Conservation (phyloP, 2,113 vertebrate genomes). For the Passerina amoena region DNA sequence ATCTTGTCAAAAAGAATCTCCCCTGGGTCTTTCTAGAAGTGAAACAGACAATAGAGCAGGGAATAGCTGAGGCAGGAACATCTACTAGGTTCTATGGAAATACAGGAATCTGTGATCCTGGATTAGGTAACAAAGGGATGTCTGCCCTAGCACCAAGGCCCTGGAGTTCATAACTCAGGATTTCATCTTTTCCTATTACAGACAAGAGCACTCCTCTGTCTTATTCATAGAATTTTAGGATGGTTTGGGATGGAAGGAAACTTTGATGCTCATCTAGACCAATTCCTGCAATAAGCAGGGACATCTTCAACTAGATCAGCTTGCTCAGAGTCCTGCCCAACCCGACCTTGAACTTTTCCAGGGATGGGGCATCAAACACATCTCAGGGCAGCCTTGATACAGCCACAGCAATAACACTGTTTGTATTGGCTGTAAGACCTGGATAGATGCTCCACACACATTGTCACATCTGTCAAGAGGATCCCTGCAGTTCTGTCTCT, state of each 20-base stretch:
- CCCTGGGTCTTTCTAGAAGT: neutral
- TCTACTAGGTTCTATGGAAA: neutral
- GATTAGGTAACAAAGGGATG: neutral
- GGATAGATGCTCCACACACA: neutral
- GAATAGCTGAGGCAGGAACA: neutral
- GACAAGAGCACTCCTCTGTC: neutral
- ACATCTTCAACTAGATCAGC: neutral
- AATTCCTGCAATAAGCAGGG: neutral
- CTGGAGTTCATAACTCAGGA: neutral
- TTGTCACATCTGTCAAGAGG: neutral
- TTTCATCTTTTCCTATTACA: neutral
- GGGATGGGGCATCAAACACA: too few relatives aligned
- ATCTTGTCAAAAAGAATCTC: neutral
- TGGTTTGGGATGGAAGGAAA: neutral
- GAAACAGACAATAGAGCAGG: neutral
- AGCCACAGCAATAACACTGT: neutral
- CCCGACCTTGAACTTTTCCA: neutral
- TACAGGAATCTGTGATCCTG: neutral
- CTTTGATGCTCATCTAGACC: neutral
- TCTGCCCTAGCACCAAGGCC: neutral
- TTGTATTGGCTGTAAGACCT: rapidly evolving
- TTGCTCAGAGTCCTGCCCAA: neutral
- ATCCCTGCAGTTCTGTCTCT: neutral
- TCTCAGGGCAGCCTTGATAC: neutral
- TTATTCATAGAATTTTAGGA: neutral